A percentile compares a stretch with the other conserved stretches of the same genome.
phyloP scores from a whole-genome alignment of 2,888 invertebrate species.

The Exephanes ischioxanthus region DNA sequence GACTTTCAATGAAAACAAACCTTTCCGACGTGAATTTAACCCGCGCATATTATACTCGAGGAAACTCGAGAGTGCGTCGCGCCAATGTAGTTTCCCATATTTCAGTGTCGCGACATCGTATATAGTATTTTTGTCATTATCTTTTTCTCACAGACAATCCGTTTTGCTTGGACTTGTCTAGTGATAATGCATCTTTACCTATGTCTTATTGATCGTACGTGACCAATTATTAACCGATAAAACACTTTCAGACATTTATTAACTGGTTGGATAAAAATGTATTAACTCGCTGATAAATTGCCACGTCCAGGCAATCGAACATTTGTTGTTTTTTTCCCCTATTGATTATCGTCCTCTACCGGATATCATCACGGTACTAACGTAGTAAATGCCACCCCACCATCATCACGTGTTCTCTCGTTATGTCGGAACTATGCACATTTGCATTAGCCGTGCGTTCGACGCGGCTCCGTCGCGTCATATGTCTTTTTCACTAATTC shows the following conservation, averaged over 20 bases:
- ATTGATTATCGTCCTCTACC: neutral
- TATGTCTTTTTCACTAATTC: neutral
- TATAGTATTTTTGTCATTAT: neutral
- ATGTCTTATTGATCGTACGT: neutral
- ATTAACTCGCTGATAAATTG: conserved; percentile 2
- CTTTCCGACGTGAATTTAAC: neutral
- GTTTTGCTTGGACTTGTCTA: neutral
- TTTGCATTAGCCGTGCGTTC: conserved; percentile 1
- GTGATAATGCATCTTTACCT: neutral
- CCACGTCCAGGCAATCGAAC: neutral
- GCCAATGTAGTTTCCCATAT: neutral
- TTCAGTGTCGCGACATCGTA: neutral
- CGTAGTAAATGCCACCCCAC: too few species aligned
- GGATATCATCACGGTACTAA: too few species aligned
- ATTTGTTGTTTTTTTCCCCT: neutral
- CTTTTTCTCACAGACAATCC: neutral
- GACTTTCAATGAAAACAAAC: neutral
- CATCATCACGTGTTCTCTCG: neutral
- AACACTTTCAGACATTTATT: neutral
- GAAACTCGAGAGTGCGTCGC: too few species aligned
- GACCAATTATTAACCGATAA: conserved; percentile 6
- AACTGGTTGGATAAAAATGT: neutral
- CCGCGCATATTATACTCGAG: neutral
- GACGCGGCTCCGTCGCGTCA: neutral
- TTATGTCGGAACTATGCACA: neutral